phyloP scores from a whole-genome alignment of 2,113 vertebrate genomes.

The Corythornis cristatus region DNA sequence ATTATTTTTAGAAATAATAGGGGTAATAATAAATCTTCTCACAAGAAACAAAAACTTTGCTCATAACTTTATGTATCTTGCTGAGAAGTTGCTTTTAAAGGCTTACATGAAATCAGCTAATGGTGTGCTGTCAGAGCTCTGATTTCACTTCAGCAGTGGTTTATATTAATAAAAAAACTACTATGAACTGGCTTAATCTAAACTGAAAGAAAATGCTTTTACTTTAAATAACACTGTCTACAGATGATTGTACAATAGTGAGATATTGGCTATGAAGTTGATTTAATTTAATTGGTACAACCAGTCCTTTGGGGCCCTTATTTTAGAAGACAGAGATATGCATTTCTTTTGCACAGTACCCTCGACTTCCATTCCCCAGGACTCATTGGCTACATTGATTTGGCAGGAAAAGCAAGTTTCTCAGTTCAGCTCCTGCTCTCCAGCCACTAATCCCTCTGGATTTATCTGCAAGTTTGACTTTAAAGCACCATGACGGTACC shows the following conservation, averaged over 20 bases:
- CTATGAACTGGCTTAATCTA: neutral
- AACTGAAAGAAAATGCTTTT: neutral
- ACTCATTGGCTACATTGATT: neutral
- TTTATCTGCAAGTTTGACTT: neutral
- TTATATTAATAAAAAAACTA: neutral
- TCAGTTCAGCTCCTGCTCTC: neutral
- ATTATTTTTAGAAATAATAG: neutral
- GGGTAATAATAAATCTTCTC: neutral
- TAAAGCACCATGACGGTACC: neutral
- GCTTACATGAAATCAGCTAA: neutral
- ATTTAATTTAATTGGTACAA: conserved; percentile 1
- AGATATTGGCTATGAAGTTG: neutral
- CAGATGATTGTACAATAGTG: neutral
- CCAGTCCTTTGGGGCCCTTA: neutral
- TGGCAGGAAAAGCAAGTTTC: conserved; percentile 1
- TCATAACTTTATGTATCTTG: neutral
- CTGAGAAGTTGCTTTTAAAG: neutral
- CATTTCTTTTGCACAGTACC: neutral
- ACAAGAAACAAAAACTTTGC: neutral
- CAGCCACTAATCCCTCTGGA: neutral
- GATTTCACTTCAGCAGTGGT: neutral
- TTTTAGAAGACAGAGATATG: rapidly evolving
- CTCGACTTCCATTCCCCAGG: neutral
- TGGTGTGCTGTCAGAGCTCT: neutral
- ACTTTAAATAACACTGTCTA: neutral